Conservation (phyloP, 2,888 invertebrate genomes). For the Barypeithes pellucidus region DNA sequence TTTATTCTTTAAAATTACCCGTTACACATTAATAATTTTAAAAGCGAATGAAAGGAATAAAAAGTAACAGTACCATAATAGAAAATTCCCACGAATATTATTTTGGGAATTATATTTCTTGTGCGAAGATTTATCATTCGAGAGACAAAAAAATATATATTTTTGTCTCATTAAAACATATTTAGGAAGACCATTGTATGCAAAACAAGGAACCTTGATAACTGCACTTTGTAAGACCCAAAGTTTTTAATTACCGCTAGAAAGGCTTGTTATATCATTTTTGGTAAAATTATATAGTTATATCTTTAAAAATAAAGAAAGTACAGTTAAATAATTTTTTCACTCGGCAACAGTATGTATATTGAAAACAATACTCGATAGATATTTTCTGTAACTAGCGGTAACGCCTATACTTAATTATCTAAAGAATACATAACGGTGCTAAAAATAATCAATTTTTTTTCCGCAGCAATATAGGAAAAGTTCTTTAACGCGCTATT, state of each 20-base stretch:
- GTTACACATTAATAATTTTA: background rate
- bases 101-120: constrained; percentile 7
- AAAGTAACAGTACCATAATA: constrained; percentile 5
- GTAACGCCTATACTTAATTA: no score
- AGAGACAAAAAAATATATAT: constrained; percentile 5
- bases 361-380: no score
- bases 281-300: background rate
- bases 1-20: background rate
- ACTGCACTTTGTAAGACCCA: constrained; percentile 8
- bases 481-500: no score
- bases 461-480: no score
- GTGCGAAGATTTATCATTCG: constrained; percentile 2
- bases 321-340: background rate
- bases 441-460: no score
- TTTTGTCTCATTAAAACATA: constrained; percentile 18
- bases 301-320: background rate
- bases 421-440: no score
- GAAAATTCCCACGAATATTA: constrained; percentile 9
- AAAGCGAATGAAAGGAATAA: background rate
- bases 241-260: background rate
- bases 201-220: constrained; percentile 15
- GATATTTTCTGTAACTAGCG: no score
- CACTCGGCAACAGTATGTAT: no score
- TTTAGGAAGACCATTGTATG: constrained; percentile 23
- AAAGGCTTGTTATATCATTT: background rate